These are phyloP conservation scores for Pangasius larnaudii DNA, from an alignment of 2,797 vertebrate species.

Conservation along the genomic window DNA sequence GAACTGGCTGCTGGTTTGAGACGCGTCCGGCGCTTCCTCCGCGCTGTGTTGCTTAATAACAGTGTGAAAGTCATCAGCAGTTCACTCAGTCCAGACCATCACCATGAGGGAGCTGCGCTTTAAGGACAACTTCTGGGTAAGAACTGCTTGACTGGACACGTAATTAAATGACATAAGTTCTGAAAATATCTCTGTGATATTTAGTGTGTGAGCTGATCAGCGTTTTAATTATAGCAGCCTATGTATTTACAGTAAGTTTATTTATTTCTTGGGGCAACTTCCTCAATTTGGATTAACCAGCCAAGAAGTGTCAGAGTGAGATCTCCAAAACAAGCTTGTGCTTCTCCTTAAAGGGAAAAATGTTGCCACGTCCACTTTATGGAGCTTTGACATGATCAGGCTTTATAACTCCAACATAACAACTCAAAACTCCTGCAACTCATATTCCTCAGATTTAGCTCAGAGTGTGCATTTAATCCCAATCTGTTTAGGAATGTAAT, in stretches of 20 bases:
- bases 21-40: not conserved
- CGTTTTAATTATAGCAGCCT: not conserved
- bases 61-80: not conserved
- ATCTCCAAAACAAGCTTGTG: not conserved
- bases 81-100: not conserved
- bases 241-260: not conserved
- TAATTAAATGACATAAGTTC: not conserved
- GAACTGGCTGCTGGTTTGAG: not conserved
- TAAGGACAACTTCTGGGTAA: slow-evolving; percentile 83
- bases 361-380: not conserved
- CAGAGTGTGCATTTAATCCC: not conserved
- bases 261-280: not conserved
- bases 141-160: slow-evolving; percentile 27
- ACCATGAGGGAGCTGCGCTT: slow-evolving; percentile 78
- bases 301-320: not conserved
- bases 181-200: no score
- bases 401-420: no score
- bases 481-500: not conserved
- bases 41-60: not conserved
- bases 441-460: not conserved
- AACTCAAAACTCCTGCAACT: not conserved
- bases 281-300: not conserved
- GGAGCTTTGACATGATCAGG: not conserved
- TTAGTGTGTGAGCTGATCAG: no score
- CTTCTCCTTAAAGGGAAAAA: not conserved